These are phyloP conservation scores for Entosphenus tridentatus DNA, from an alignment of 2,113 vertebrate genomes.

Conservation along the genomic window DNA sequence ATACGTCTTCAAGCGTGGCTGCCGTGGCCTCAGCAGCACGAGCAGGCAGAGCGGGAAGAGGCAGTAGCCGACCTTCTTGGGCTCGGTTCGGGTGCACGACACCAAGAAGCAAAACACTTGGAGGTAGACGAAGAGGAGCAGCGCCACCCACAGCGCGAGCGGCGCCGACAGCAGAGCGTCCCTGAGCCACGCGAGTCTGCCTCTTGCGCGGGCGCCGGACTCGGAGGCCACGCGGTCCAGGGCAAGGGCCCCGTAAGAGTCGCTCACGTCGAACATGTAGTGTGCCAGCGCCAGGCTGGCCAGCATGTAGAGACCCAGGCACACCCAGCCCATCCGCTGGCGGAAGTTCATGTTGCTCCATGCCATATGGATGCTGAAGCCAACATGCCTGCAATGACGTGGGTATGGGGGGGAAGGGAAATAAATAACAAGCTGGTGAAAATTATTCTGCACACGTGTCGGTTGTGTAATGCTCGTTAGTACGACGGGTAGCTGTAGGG, in stretches of 20 bases:
- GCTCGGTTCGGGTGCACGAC: conserved; percentile 81
- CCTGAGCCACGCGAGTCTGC: conserved; percentile 29
- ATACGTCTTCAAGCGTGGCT: background rate
- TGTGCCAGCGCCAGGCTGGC: conserved; percentile 49
- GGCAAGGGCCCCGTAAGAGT: conserved; percentile 53
- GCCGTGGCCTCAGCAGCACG: conserved; percentile 3
- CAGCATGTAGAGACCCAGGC: conserved; percentile 56
- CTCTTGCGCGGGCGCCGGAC: conserved; percentile 25
- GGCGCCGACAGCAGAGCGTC: conserved; percentile 47
- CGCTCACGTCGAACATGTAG: conserved; percentile 75
- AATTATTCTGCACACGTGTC: too few relatives aligned
- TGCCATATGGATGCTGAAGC: conserved; percentile 26
- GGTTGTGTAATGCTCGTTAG: too few relatives aligned
- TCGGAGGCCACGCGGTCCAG: conserved; percentile 48
- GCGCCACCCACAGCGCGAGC: conserved; percentile 57
- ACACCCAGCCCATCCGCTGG: conserved; percentile 90
- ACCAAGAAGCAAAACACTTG: conserved; percentile 92
- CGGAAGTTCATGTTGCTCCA: conserved; percentile 99
- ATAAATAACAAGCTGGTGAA: background rate
- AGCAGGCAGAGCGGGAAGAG: conserved; percentile 70
- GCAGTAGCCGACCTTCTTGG: conserved; percentile 71
- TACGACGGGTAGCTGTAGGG: too few relatives aligned
- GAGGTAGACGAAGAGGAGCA: conserved; percentile 72
- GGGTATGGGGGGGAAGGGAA: background rate
- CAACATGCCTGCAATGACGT: background rate